Base-by-base conservation (phyloP, 2,797 vertebrate species). In the Silurus lanzhouensis region DNA sequence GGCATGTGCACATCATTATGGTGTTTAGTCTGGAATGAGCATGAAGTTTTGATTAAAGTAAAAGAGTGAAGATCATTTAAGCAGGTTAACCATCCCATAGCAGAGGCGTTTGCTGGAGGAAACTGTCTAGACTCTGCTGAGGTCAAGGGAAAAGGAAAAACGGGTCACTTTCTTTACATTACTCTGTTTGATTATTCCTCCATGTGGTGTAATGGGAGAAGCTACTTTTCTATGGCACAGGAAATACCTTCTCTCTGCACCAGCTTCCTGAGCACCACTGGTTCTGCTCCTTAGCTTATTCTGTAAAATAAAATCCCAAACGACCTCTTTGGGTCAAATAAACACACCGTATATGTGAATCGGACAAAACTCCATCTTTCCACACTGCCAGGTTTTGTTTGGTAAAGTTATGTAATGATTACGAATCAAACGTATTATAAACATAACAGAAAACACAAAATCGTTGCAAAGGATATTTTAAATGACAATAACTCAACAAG, bases 221-320 rank as follows among this genome's bases (percentile, higher is more conserved):
- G 66, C 77, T 68, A 86, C 77, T 86, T 85, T 86, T 87, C 79
- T 71, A 75, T 85, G 83, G 86, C 84, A 84, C 83, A 88, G 89
- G 89, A 89, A 90, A 89, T 88, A 74, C 88, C 84, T 84, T 74
- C 85, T 83, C 83, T 83, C 77, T 85, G 52, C 25, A 86, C 77
- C 85, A 72, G 68, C 80, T 82, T 89, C 71, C 82, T 88, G 76
- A 85, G 55, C 46, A 86, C 58, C 71, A 74, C 66, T 10, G 25
- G 27, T 83, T 75, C 68, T 67, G 48, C 82, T 61, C 31, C 66
- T 83, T 31, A 48, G 5, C 46, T 72, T 15, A 74, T 31, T 75
- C 31, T 80, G 17, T 63, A 27, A 6, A 55, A 60, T 61, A 58
- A 81, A 77, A 81, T 76, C 60, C 44, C 22, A 15, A 52, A 55